These are phyloP conservation scores for Phortica variegata DNA, from an alignment of 1,140 invertebrate genomes.

Conservation along the genomic window DNA sequence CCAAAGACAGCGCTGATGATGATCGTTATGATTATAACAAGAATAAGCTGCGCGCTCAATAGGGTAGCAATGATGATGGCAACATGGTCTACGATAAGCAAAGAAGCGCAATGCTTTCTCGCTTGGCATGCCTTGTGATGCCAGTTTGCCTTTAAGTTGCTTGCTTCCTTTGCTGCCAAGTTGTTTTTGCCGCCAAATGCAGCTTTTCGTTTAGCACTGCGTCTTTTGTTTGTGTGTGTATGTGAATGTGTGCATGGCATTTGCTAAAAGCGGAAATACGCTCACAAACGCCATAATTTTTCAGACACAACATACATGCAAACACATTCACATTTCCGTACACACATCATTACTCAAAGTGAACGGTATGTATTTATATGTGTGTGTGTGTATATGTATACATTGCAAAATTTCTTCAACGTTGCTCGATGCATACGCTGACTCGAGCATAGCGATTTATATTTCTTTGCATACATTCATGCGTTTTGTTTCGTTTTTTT, in stretches of 20 bases:
- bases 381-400: slow-evolving; percentile 12
- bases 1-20: no score
- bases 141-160: no score
- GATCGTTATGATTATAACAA: no score
- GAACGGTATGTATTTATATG: slow-evolving; percentile 8
- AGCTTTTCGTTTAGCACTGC: no score
- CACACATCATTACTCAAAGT: slow-evolving; percentile 3
- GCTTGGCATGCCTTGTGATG: no score
- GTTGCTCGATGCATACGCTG: slow-evolving; percentile 10
- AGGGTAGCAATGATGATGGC: no score
- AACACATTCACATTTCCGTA: neutral
- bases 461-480: slow-evolving; percentile 11
- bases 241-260: slow-evolving; percentile 16
- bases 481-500: slow-evolving; percentile 11
- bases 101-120: no score
- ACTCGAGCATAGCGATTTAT: slow-evolving; percentile 18
- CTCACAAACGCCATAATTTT: slow-evolving; percentile 31
- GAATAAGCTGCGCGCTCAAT: no score
- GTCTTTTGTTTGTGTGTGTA: neutral
- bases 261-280: slow-evolving; percentile 28
- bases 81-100: no score
- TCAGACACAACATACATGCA: slow-evolving; percentile 13
- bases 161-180: no score
- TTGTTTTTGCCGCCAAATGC: no score
- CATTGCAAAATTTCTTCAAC: slow-evolving; percentile 23